Base-by-base conservation (phyloP, 1,140 invertebrate species). In the Drosophila punjabiensis region DNA sequence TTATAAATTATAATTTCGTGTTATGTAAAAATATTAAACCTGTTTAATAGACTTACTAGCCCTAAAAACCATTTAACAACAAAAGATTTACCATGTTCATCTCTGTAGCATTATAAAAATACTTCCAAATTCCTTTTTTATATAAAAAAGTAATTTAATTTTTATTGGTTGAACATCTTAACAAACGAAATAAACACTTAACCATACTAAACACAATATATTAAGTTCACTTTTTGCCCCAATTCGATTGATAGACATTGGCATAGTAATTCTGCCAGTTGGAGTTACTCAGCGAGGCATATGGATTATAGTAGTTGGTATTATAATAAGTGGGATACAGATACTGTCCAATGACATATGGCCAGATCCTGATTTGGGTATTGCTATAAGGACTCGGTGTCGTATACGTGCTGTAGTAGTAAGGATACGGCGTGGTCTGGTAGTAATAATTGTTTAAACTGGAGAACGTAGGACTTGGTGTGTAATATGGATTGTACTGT, bases 261-360 rank as follows among this genome's bases (percentile, higher is more conserved):
- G 79, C n/a, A 48, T 89, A 89, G 33, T 86, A 85, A 5, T 18
- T 59, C 35, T 75, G 86, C 86, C 86, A 90, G 55, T 89, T 89
- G 30, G 76, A 47, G 8, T 69, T 82, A 35, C 66, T 71, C 3
- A 73, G 28, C 11, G 86, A 74, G 65, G 86, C 86, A 48, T 90
- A 90, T 0, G 86, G 86, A 82, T 90, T 91, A 13, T 77, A 62
- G 6, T 64, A 50, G 48, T 90, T 86, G 30, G 55, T 86, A 28
- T 90, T 90, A 39, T 90, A 82, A 41, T 90, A 90, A 0, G 66
- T 63, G 5, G 86, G 86, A 81, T 90, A 90, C n/a, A 90, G 43
- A 66, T 92, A 92, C 43, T 92, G 89, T 1, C 89, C 89, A 9
- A 92, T 89, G 9, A 92, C 89, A 82, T 89, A 92, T 8, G 89